These are phyloP conservation scores for Bombylius discolor DNA, from an alignment of 2,888 invertebrate species.

Conservation along the genomic window DNA sequence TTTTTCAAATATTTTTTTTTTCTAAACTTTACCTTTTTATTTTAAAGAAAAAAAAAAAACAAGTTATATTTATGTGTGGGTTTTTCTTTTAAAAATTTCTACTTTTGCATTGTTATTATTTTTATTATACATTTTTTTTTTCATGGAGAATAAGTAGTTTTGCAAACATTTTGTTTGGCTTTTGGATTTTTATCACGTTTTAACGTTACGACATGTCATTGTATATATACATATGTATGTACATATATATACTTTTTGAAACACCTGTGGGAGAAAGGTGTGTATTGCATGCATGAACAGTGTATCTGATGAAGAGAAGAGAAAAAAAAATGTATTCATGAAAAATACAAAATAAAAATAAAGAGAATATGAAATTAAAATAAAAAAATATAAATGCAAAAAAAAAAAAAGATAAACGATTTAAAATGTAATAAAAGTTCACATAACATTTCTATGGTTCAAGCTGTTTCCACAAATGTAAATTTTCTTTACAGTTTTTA, in stretches of 20 bases:
- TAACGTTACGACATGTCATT: slow-evolving; percentile 10
- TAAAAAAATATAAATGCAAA: not conserved
- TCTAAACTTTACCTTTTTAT: not conserved
- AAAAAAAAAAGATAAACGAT: not conserved
- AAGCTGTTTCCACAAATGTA: not conserved
- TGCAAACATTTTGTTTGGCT: not conserved
- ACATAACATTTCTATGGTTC: not conserved
- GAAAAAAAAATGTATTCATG: no score
- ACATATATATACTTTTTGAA: not conserved
- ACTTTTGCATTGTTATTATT: no score
- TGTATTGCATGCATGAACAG: not conserved
- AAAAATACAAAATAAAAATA: not conserved
- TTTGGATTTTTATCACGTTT: slow-evolving; percentile 11
- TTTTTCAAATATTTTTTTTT: not conserved
- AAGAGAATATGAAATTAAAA: not conserved
- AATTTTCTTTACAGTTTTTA: no score
- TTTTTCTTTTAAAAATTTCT: no score
- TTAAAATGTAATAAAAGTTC: not conserved
- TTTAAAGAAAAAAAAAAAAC: not conserved
- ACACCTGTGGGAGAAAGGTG: slow-evolving; percentile 5
- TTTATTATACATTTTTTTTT: not conserved
- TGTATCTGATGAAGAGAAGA: no score
- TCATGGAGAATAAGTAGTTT: not conserved
- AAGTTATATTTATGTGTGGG: no score
- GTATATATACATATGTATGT: not conserved